Evolutionary conservation across 2,888 invertebrate genomes (phyloP).

Genomic region (Eupsilia transversa): DNA sequence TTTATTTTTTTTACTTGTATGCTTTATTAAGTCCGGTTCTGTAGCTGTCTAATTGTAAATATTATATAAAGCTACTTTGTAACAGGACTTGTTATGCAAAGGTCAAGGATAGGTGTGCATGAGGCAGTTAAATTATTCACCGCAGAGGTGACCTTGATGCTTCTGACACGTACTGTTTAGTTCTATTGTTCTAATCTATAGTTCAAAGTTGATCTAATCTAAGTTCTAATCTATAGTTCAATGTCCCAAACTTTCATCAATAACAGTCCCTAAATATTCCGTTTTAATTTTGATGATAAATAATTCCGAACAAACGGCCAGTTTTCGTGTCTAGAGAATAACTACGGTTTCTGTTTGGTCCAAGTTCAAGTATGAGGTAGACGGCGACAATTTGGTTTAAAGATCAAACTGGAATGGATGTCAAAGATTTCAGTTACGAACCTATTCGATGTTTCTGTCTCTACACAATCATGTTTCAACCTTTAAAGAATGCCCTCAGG

Average conservation of each 20-base stretch:
- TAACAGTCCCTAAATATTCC: neutral
- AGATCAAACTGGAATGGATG: neutral
- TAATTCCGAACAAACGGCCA: neutral
- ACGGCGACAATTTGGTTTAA: neutral
- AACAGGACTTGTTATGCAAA: slow-evolving; percentile 39
- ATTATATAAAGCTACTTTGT: slow-evolving; percentile 34
- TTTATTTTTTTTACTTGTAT: slow-evolving; percentile 18
- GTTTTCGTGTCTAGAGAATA: neutral
- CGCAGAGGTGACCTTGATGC: slow-evolving; percentile 14
- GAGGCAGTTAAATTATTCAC: slow-evolving; percentile 31
- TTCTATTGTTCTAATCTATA: too few relatives aligned
- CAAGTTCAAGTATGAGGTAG: neutral
- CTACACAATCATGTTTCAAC: slow-evolving; percentile 7
- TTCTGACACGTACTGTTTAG: neutral
- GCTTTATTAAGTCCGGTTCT: slow-evolving; percentile 22
- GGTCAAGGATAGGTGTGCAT: slow-evolving; percentile 35
- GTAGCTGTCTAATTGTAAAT: slow-evolving; percentile 11
- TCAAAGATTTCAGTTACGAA: neutral
- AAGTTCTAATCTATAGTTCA: neutral
- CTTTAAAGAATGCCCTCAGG: neutral
- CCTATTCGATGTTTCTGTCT: neutral
- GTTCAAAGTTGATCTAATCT: slow-evolving; percentile 1
- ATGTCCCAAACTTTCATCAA: neutral
- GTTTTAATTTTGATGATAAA: neutral
- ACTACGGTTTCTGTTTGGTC: neutral